Percentiles rank a stretch among this genome's conserved stretches.
These are phyloP conservation scores for Xestia xanthographa DNA, from an alignment of 2,888 invertebrate species.

Conservation along the genomic window DNA sequence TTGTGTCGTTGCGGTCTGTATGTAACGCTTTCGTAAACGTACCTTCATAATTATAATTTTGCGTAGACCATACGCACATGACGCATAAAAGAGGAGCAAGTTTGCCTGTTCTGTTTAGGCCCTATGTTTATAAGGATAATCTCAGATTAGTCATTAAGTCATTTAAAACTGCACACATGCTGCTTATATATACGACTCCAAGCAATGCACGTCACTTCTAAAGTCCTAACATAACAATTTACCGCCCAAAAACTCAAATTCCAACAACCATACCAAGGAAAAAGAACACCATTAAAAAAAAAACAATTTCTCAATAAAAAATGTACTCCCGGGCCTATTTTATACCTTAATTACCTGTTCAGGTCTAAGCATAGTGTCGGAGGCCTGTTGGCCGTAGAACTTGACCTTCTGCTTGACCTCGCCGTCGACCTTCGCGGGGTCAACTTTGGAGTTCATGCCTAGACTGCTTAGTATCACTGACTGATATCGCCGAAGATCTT, in stretches of 20 bases:
- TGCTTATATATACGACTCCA: constrained; percentile 6
- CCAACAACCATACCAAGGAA: constrained; percentile 12
- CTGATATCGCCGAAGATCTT: constrained; percentile 95
- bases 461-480: constrained; percentile 94
- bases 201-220: not conserved
- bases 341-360: constrained; percentile 91
- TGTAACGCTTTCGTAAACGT: not conserved
- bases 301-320: constrained; percentile 31
- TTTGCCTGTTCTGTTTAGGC: not conserved
- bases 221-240: not conserved
- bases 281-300: constrained; percentile 28
- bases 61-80: not conserved
- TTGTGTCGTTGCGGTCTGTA: no score
- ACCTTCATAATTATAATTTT: not conserved
- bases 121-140: not conserved
- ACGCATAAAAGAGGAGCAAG: not conserved
- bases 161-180: constrained; percentile 5
- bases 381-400: constrained; percentile 95
- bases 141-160: not conserved
- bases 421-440: constrained; percentile 94
- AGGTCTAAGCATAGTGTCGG: constrained; percentile 93
- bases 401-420: constrained; percentile 94
- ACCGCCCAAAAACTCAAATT: constrained; percentile 10
- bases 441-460: constrained; percentile 93
- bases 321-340: constrained; percentile 48